Evolutionary conservation across 2,113 vertebrate species (phyloP), one percentile per base, ranked within the genome.

Genomic region (Leptosomus discolor): DNA sequence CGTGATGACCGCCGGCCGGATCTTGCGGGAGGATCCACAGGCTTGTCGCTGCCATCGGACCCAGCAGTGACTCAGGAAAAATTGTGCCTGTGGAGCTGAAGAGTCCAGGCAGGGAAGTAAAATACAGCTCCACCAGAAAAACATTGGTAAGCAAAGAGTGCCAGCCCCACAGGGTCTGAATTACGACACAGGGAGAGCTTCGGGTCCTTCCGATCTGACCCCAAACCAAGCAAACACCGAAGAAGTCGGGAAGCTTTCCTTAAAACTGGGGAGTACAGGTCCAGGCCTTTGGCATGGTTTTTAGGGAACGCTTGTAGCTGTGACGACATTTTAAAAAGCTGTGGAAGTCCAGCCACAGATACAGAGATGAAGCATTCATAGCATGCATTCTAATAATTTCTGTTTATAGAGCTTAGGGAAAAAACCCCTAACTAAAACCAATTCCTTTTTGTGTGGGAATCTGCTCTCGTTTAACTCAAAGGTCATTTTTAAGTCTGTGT

Each of bases 391-490:
- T 88, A 89, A 90, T 58, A 41, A 48, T 74, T 97, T 90, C 54
- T 90, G 75, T 91, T 94, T 94, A 91, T 74, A 88, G 29, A 50
- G 51, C 30, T 75, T 68, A 61, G 64, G 27, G 5, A 3, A 54
- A 77, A 56, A 64, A 88, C 10, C 56, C 0, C 17, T 24, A 71
- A 94, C 86, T 82, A 93, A 36, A 94, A 64, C 36, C 36, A 96
- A 94, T 86, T 91, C 89, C n/a, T 93, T 82, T 91, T 58, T 53
- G 37, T 93, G 67, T 88, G 50, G 93, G 71, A 82, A 94, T 75
- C 88, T 89, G 81, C 77, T 91, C 73, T 84, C 60, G 92, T 69
- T 84, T 88, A 85, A 79, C 75, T 96, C 83, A 34, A 85, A 96
- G 61, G 87, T 92, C 88, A 96, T 67, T 54, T 89, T 61, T 51